Conservation (phyloP, 2,113 vertebrate species). For the Craseonycteris thonglongyai region DNA sequence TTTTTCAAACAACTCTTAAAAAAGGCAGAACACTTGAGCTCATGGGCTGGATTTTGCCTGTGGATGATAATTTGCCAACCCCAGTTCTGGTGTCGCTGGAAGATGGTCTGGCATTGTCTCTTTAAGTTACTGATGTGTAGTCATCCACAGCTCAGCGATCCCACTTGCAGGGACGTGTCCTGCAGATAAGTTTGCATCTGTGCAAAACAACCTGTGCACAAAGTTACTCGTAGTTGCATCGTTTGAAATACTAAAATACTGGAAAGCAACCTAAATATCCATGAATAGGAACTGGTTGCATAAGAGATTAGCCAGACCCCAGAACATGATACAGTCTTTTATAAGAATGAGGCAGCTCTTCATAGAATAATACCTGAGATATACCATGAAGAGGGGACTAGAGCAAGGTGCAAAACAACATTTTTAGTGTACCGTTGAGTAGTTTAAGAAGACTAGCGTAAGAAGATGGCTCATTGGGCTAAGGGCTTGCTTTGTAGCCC, state of each 20-base stretch:
- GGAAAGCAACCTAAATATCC: background rate
- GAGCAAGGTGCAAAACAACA: background rate
- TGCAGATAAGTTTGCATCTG: background rate
- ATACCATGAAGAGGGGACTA: background rate
- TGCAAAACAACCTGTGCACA: background rate
- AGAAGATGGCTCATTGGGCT: too few species aligned
- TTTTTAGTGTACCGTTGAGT: background rate
- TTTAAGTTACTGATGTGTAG: background rate
- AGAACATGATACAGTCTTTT: background rate
- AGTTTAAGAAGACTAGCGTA: background rate
- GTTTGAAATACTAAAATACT: background rate
- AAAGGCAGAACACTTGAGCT: background rate
- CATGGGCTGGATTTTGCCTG: background rate
- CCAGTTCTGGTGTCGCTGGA: background rate
- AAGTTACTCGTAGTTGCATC: background rate
- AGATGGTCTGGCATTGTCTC: background rate
- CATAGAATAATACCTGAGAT: background rate
- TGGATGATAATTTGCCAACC: background rate
- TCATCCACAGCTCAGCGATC: background rate
- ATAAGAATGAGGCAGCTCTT: background rate
- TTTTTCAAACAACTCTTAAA: background rate
- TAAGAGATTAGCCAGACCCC: background rate
- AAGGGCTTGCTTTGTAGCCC: too few species aligned
- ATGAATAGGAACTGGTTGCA: background rate
- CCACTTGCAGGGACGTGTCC: background rate